Evolutionary conservation across 1,140 invertebrate genomes (phyloP).

Genomic region (Dreissena polymorpha): DNA sequence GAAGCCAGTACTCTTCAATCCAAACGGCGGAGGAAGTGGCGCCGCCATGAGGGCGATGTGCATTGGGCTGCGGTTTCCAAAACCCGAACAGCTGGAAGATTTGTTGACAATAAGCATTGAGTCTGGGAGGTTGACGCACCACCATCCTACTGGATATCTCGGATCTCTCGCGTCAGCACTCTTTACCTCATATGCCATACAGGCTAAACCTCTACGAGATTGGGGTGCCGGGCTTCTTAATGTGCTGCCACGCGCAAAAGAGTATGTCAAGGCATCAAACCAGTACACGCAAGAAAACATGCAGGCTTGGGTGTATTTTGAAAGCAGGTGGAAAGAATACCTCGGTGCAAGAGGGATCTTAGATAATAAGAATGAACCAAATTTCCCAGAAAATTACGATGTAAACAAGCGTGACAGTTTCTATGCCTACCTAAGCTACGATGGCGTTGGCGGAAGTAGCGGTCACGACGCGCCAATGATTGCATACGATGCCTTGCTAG

Average conservation of each 20-base stretch:
- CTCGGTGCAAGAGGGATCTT: constrained; percentile 65
- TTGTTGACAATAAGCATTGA: constrained; percentile 76
- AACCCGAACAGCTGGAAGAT: constrained; percentile 68
- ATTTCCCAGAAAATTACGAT: constrained; percentile 70
- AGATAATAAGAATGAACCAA: constrained; percentile 65
- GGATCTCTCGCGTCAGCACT: constrained; percentile 76
- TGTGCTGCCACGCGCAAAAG: constrained; percentile 44
- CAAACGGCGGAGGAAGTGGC: constrained; percentile 75
- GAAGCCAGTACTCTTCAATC: constrained; percentile 24
- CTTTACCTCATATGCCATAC: constrained; percentile 76
- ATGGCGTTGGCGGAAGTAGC: constrained; percentile 75
- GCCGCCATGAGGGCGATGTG: constrained; percentile 79
- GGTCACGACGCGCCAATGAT: constrained; percentile 79
- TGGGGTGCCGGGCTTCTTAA: constrained; percentile 74
- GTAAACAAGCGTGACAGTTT: constrained; percentile 74
- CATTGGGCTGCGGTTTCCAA: constrained; percentile 76
- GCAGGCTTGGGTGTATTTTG: constrained; percentile 73
- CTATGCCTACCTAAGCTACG: constrained; percentile 71
- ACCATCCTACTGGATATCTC: constrained; percentile 78
- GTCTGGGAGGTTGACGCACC: constrained; percentile 77
- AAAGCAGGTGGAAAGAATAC: constrained; percentile 73
- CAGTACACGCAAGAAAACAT: constrained; percentile 73
- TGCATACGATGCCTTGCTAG: constrained; percentile 77
- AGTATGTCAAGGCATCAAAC: constrained; percentile 45
- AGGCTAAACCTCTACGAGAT: constrained; percentile 65